Conservation (phyloP, 2,797 vertebrate species). For the Paguma larvata region DNA sequence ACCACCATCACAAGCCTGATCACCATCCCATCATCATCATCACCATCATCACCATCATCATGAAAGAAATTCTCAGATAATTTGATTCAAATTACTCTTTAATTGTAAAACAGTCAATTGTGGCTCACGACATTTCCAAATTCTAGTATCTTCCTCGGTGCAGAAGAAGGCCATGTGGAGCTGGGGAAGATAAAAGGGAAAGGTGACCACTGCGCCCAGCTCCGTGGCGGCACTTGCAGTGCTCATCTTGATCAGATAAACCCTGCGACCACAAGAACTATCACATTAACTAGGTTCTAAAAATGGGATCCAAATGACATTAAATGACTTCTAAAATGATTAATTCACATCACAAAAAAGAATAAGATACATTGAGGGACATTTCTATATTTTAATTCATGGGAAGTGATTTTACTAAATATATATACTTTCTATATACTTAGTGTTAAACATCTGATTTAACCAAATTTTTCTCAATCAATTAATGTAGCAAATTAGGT, state of each 20-base stretch:
- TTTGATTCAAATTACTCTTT: not conserved
- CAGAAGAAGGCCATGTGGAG: not conserved
- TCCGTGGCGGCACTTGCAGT: too few relatives aligned
- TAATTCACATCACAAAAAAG: not conserved
- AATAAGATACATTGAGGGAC: not conserved
- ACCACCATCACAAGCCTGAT: too few relatives aligned
- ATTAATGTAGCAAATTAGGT: not conserved
- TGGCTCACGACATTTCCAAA: not conserved
- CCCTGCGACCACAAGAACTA: not conserved
- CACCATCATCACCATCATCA: rapidly evolving
- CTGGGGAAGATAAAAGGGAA: not conserved
- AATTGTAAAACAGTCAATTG: not conserved
- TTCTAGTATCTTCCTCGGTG: not conserved
- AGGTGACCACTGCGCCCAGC: not conserved
- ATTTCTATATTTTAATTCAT: not conserved
- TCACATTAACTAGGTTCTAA: not conserved
- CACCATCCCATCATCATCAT: too few relatives aligned
- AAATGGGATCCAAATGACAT: not conserved
- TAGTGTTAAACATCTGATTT: not conserved
- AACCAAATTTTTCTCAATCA: not conserved
- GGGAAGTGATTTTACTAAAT: constrained; percentile 15
- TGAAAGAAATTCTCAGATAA: not conserved
- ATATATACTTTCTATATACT: not conserved
- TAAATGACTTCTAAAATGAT: not conserved
- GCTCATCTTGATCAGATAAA: not conserved